phyloP scores from a whole-genome alignment of 2,113 vertebrate genomes.

The Dissostichus mawsoni region DNA sequence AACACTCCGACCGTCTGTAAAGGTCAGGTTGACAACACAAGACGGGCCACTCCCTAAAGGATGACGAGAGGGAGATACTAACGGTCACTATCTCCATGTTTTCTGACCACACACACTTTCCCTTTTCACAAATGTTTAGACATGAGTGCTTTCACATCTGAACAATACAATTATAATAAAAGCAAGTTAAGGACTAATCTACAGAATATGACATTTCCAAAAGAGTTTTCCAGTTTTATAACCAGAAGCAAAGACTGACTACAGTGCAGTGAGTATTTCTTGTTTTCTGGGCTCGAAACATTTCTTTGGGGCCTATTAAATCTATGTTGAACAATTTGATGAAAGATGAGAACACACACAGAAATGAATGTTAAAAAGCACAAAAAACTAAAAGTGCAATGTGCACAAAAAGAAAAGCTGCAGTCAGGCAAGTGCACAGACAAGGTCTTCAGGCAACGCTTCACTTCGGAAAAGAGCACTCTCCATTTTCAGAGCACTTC shows the following conservation, averaged over 20 bases:
- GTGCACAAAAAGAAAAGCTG: constrained; percentile 12
- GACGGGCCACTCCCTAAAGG: constrained; percentile 45
- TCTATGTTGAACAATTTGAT: not conserved
- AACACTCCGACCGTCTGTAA: constrained; percentile 46
- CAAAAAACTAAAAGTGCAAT: not conserved
- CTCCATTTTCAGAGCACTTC: constrained; percentile 60
- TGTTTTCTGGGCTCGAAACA: not conserved
- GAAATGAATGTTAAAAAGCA: not conserved
- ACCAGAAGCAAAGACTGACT: not conserved
- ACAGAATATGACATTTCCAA: not conserved
- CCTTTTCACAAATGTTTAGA: constrained; percentile 23
- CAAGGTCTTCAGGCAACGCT: constrained; percentile 51
- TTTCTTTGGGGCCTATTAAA: not conserved
- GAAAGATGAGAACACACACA: not conserved
- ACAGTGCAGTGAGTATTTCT: not conserved
- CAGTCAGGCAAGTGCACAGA: constrained; percentile 25
- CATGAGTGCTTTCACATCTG: constrained; percentile 16
- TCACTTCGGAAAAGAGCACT: constrained; percentile 48
- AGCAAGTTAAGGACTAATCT: not conserved
- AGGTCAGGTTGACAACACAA: constrained; percentile 63
- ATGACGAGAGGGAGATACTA: constrained; percentile 23
- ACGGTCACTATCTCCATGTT: constrained; percentile 23
- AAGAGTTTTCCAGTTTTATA: not conserved
- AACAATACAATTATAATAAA: constrained; percentile 3
- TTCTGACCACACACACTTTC: constrained; percentile 12